Conservation (phyloP, 2,113 vertebrate genomes). For the Labrus mixtus region DNA sequence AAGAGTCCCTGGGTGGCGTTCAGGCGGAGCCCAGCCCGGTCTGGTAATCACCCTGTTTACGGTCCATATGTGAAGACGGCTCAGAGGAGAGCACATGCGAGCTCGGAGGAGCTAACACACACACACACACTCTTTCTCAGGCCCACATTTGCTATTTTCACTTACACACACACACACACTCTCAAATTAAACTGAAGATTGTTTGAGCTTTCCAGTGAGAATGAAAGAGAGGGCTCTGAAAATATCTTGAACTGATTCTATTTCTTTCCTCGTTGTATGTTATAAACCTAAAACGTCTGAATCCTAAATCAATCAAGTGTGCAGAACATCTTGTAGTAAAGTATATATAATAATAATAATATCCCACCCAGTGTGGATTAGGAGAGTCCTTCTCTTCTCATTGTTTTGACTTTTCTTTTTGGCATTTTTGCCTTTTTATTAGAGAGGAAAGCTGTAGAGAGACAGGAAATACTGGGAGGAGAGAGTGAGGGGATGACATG, state of each 20-base stretch:
- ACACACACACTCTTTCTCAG: conserved; percentile 31
- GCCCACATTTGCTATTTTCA: conserved; percentile 48
- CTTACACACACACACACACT: conserved; percentile 52
- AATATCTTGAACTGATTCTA: conserved; percentile 25
- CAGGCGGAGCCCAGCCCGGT: conserved; percentile 81
- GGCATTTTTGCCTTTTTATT: too few relatives aligned
- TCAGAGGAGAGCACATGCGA: conserved; percentile 66
- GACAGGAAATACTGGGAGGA: too few relatives aligned
- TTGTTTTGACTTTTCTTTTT: not conserved
- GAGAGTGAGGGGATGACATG: too few relatives aligned
- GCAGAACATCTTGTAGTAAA: not conserved
- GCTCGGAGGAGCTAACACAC: conserved; percentile 59
- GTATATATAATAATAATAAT: too few relatives aligned
- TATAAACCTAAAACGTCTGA: not conserved
- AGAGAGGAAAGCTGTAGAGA: too few relatives aligned
- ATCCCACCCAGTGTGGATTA: not conserved
- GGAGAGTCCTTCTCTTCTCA: not conserved
- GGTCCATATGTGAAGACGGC: conserved; percentile 84
- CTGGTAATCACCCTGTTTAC: conserved; percentile 86
- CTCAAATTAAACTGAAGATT: conserved; percentile 59
- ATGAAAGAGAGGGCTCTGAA: conserved; percentile 24
- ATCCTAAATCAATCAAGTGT: not conserved
- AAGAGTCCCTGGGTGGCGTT: conserved; percentile 84
- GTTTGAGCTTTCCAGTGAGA: conserved; percentile 43
- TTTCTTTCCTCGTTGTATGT: not conserved